A percentile compares a stretch with the other conserved stretches of the same genome.
Evolutionary conservation across 2,797 vertebrate species (phyloP).

Genomic region (Semaprochilodus insignis): DNA sequence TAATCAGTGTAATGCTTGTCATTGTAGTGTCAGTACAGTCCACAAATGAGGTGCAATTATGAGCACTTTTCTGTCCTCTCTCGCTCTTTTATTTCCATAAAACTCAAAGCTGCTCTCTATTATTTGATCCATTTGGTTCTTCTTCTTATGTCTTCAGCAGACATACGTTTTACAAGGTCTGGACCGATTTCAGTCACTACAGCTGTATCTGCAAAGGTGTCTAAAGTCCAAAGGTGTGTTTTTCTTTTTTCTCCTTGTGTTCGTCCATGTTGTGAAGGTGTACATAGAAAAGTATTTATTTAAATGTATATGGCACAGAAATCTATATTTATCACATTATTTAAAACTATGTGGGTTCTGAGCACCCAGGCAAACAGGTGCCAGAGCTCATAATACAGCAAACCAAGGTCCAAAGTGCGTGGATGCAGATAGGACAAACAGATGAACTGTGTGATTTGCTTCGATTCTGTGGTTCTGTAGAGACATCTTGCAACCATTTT

Average conservation of each 20-base stretch:
- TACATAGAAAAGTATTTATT: conserved; percentile 60
- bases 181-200: conserved; percentile 19
- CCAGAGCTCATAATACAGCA: conserved; percentile 37
- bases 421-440: conserved; percentile 21
- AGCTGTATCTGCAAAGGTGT: conserved; percentile 25
- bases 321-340: conserved; percentile 63
- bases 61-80: background rate
- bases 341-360: conserved; percentile 40
- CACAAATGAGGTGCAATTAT: background rate
- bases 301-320: conserved; percentile 56
- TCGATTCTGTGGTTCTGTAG: conserved; percentile 49
- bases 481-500: conserved; percentile 50
- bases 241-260: conserved; percentile 50
- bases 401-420: conserved; percentile 47
- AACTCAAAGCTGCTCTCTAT: conserved; percentile 38
- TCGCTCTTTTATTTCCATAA: conserved; percentile 22
- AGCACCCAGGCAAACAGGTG: conserved; percentile 29
- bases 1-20: background rate
- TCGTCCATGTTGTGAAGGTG: conserved; percentile 56
- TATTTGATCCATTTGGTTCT: conserved; percentile 11
- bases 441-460: conserved; percentile 19
- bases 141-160: conserved; percentile 22
- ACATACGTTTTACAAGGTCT: conserved; percentile 26
- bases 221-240: conserved; percentile 31
- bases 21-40: conserved; percentile 10